Conservation (phyloP, 2,888 invertebrate species). For the Deilephila elpenor region DNA sequence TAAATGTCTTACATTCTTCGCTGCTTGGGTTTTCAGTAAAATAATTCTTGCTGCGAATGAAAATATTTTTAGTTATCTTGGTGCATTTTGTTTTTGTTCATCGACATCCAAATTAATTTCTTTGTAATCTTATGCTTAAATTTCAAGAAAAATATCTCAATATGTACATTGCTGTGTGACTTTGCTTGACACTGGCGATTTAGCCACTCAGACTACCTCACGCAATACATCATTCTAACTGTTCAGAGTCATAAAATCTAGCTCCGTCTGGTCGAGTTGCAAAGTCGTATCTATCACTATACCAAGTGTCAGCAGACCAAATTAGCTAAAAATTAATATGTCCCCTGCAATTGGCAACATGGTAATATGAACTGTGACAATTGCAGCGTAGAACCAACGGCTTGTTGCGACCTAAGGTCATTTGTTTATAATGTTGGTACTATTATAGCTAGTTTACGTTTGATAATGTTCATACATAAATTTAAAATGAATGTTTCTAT, state of each 20-base stretch:
- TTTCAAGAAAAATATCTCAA: neutral
- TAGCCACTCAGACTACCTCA: neutral
- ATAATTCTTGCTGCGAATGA: constrained; percentile 2
- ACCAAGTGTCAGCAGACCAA: neutral
- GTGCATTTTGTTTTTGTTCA: neutral
- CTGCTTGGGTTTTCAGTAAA: neutral
- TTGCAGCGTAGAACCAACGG: neutral
- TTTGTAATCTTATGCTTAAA: neutral
- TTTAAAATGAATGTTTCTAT: too few species aligned
- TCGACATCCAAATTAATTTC: neutral
- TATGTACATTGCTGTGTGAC: too few species aligned
- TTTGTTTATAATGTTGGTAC: neutral
- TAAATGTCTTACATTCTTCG: neutral
- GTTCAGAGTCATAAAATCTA: constrained; percentile 4
- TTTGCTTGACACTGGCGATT: too few species aligned
- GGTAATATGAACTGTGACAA: neutral
- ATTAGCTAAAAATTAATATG: constrained; percentile 13
- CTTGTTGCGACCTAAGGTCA: neutral
- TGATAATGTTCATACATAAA: neutral
- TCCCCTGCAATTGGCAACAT: neutral
- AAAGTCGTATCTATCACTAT: constrained; percentile 8
- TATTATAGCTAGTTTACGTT: neutral
- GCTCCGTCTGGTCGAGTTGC: neutral
- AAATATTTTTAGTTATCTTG: neutral
- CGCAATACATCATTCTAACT: neutral